Conservation (phyloP, 2,888 invertebrate genomes). For the Patella pellucida region DNA sequence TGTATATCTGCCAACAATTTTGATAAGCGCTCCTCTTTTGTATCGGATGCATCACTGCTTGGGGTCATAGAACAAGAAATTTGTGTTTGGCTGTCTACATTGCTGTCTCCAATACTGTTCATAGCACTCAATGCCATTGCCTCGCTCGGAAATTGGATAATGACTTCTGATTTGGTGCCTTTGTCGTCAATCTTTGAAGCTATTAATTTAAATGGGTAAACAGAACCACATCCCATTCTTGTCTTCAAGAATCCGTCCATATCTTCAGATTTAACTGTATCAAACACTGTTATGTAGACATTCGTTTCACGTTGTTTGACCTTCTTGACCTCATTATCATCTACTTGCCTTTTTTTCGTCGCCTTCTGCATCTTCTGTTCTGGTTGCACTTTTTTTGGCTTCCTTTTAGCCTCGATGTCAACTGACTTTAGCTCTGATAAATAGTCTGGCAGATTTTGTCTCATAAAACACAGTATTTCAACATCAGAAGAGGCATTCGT, state of each 20-base stretch:
- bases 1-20: neutral
- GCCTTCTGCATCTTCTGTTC: neutral
- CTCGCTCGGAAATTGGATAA: slow-evolving; percentile 5
- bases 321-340: neutral
- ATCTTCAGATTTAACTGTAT: neutral
- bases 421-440: neutral
- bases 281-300: neutral
- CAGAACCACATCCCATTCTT: neutral
- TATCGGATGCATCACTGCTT: neutral
- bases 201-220: neutral
- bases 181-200: neutral
- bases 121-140: slow-evolving; percentile 2
- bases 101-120: slow-evolving; percentile 9
- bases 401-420: neutral
- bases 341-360: neutral
- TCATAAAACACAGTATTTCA: neutral
- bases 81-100: slow-evolving; percentile 1
- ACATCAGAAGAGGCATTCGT: neutral
- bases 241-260: neutral
- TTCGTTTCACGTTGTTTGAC: neutral
- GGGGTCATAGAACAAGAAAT: slow-evolving; percentile 2
- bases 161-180: slow-evolving; percentile 7
- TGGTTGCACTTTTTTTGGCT: neutral
- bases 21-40: slow-evolving; percentile 9
- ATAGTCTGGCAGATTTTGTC: neutral